Evolutionary conservation across 2,113 vertebrate genomes (phyloP).

Genomic region (Takifugu bimaculatus): DNA sequence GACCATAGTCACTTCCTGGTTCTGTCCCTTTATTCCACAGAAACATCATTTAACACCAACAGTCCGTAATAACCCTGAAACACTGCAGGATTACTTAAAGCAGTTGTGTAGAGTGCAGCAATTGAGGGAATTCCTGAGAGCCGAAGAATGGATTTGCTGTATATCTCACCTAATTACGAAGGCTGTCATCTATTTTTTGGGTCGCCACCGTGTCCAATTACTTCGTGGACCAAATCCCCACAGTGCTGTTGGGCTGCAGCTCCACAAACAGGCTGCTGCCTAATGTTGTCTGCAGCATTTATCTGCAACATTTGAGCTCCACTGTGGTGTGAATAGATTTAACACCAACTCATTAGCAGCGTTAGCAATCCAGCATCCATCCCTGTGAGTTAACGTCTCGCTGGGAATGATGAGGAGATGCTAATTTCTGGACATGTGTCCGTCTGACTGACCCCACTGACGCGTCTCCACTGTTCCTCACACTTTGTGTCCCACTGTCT

Average conservation of each 20-base stretch:
- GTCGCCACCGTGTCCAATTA: conserved; percentile 63
- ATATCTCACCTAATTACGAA: conserved; percentile 66
- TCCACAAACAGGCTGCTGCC: conserved; percentile 47
- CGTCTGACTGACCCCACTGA: conserved; percentile 8
- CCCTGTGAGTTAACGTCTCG: conserved; percentile 19
- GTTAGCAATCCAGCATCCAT: conserved; percentile 34
- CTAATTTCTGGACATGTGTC: not conserved
- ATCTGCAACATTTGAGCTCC: conserved; percentile 16
- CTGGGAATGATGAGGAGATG: conserved; percentile 31
- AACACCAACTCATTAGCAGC: conserved; percentile 35
- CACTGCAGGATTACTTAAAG: not conserved
- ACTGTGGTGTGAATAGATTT: conserved; percentile 25
- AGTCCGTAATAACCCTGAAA: not conserved
- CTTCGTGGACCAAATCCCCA: conserved; percentile 61
- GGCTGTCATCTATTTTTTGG: conserved; percentile 56
- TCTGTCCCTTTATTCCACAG: conserved; percentile 24
- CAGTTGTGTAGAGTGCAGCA: not conserved
- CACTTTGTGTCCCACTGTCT: conserved; percentile 36
- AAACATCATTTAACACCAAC: conserved; percentile 12
- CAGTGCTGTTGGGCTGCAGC: conserved; percentile 42
- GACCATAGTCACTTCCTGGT: not conserved
- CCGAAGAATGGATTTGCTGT: conserved; percentile 43
- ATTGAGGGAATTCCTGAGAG: conserved; percentile 23
- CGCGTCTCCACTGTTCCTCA: conserved; percentile 35
- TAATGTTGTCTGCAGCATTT: conserved; percentile 37